Percentiles rank a stretch among this genome's conserved stretches.
Evolutionary conservation across 2,888 invertebrate species (phyloP).

Genomic region (Nebria salina): DNA sequence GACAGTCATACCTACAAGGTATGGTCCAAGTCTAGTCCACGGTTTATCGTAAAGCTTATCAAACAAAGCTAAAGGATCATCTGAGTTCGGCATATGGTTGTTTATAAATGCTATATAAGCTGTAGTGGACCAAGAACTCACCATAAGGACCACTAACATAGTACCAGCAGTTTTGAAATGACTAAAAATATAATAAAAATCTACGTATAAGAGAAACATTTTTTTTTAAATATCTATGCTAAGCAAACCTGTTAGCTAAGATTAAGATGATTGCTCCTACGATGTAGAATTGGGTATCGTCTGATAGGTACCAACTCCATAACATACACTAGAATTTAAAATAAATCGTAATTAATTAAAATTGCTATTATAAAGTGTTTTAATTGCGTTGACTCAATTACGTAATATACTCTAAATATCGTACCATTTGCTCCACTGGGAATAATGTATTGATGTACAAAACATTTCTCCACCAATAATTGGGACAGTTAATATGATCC

Average conservation of each 20-base stretch:
- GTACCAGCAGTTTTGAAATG: slow-evolving; percentile 81
- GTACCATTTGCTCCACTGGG: slow-evolving; percentile 86
- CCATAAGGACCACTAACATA: slow-evolving; percentile 71
- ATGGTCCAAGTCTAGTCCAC: slow-evolving; percentile 86
- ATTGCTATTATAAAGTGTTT: too few relatives aligned
- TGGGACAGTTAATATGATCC: slow-evolving; percentile 83
- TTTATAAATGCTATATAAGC: slow-evolving; percentile 82
- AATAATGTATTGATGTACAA: slow-evolving; percentile 87
- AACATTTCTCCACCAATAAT: slow-evolving; percentile 89
- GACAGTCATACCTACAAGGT: slow-evolving; percentile 83
- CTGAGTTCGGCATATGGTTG: slow-evolving; percentile 79
- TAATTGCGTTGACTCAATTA: too few relatives aligned
- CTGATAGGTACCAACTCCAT: slow-evolving; percentile 91
- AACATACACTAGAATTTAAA: slow-evolving; percentile 78
- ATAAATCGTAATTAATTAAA: not conserved
- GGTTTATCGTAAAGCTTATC: slow-evolving; percentile 92
- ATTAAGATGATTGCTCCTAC: slow-evolving; percentile 84
- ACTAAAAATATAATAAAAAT: slow-evolving; percentile 60
- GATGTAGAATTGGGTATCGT: slow-evolving; percentile 88
- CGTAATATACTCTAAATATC: slow-evolving; percentile 34
- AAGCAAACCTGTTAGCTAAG: slow-evolving; percentile 73
- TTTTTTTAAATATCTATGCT: too few relatives aligned
- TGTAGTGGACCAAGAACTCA: slow-evolving; percentile 82
- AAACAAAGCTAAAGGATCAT: slow-evolving; percentile 85
- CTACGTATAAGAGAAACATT: too few relatives aligned